These are phyloP conservation scores for Homarus americanus DNA, from an alignment of 1,140 invertebrate genomes.

Conservation along the genomic window DNA sequence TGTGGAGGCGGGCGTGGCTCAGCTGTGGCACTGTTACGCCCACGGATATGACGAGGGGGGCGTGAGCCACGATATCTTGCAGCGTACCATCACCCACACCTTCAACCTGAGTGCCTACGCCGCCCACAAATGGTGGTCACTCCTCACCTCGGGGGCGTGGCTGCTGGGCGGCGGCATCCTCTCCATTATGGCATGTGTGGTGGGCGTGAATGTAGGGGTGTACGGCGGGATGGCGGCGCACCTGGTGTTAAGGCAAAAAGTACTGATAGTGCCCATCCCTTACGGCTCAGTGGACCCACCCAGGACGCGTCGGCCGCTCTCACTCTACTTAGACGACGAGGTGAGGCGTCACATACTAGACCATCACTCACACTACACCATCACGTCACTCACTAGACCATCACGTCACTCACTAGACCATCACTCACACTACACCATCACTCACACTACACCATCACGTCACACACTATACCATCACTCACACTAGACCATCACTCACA, in stretches of 20 bases:
- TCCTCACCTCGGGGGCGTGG: constrained; percentile 54
- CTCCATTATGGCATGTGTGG: constrained; percentile 28
- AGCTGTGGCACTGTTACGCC: constrained; percentile 62
- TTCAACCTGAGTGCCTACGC: constrained; percentile 56
- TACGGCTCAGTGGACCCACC: constrained; percentile 65
- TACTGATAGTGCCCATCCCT: constrained; percentile 39
- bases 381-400: no score
- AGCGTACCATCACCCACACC: constrained; percentile 63
- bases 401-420: no score
- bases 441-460: no score
- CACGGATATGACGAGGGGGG: constrained; percentile 61
- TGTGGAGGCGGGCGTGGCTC: constrained; percentile 44
- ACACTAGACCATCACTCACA: no score
- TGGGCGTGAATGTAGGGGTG: constrained; percentile 31
- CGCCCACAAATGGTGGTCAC: constrained; percentile 40
- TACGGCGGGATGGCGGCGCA: constrained; percentile 42
- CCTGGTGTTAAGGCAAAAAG: constrained; percentile 24
- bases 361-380: no score
- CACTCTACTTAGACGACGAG: constrained; percentile 62
- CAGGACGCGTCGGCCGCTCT: constrained; percentile 54
- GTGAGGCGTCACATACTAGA: background rate
- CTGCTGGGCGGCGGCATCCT: constrained; percentile 18
- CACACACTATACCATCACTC: no score
- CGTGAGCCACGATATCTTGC: constrained; percentile 51
- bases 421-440: no score